Evolutionary conservation across 2,113 vertebrate genomes (phyloP).

Genomic region (Hyla sarda): DNA sequence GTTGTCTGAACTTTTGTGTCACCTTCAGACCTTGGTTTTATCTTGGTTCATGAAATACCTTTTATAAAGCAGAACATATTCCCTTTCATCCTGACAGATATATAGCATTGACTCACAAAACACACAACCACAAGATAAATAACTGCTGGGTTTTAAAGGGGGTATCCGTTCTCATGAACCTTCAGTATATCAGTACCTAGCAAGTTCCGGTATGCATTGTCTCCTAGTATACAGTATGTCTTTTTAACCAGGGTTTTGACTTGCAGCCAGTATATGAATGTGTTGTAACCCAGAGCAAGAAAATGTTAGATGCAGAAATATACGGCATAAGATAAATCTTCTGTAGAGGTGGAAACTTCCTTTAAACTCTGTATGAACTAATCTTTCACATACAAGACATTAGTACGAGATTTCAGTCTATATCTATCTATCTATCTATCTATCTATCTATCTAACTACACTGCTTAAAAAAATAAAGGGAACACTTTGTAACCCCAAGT

Average conservation of each 20-base stretch:
- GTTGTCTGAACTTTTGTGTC: background rate
- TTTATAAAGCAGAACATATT: background rate
- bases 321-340: background rate
- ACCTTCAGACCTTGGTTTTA: conserved; percentile 10
- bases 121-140: conserved; percentile 4
- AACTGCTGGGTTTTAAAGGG: conserved; percentile 9
- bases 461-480: too few species aligned
- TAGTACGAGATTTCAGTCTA: background rate
- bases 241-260: background rate
- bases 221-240: background rate
- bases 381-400: background rate
- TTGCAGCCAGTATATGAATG: background rate
- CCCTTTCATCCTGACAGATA: conserved; percentile 13
- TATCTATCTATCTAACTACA: background rate
- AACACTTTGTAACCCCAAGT: too few species aligned
- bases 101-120: background rate
- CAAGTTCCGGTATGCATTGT: background rate
- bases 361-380: background rate
- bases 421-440: background rate
- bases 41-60: background rate
- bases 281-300: background rate
- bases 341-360: background rate
- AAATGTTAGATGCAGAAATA: background rate
- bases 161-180: conserved; percentile 1
- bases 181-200: background rate